These are phyloP conservation scores for Eurystomus glaucurus DNA, from an alignment of 2,797 vertebrate genomes.

Conservation along the genomic window DNA sequence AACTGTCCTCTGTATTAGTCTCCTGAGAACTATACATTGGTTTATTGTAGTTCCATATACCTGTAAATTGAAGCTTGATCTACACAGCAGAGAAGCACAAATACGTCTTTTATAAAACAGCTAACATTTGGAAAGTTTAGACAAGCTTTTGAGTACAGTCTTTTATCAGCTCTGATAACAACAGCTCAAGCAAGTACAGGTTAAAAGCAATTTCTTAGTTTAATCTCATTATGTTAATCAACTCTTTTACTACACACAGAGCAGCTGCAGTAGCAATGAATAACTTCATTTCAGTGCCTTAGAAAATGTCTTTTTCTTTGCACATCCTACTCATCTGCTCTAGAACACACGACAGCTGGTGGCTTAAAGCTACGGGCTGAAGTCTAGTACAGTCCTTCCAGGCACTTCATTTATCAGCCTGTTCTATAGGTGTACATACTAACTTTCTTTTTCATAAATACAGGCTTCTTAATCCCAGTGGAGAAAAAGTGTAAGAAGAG, in stretches of 20 bases:
- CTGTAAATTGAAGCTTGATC: neutral
- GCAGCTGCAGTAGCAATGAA: slow-evolving; percentile 41
- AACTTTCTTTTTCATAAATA: neutral
- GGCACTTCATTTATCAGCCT: neutral
- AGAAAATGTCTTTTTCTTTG: slow-evolving; percentile 8
- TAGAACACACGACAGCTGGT: slow-evolving; percentile 42
- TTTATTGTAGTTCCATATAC: neutral
- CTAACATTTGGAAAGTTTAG: neutral
- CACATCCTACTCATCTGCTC: slow-evolving; percentile 24
- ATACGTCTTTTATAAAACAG: neutral
- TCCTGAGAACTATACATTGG: neutral
- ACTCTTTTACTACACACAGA: slow-evolving; percentile 34
- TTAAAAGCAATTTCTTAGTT: slow-evolving; percentile 55
- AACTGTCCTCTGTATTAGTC: neutral
- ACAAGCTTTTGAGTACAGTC: neutral
- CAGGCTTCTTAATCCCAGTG: neutral
- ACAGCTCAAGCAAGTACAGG: slow-evolving; percentile 35
- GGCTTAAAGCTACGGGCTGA: neutral
- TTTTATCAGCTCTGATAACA: slow-evolving; percentile 38
- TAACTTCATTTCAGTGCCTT: slow-evolving; percentile 20
- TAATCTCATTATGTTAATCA: slow-evolving; percentile 71
- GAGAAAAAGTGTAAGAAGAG: neutral
- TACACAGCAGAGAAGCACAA: neutral
- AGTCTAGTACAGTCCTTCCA: neutral
- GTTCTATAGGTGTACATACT: neutral